phyloP scores from a whole-genome alignment of 2,113 vertebrate species.

The rabbit (Oryctolagus cuniculus) region DNA sequence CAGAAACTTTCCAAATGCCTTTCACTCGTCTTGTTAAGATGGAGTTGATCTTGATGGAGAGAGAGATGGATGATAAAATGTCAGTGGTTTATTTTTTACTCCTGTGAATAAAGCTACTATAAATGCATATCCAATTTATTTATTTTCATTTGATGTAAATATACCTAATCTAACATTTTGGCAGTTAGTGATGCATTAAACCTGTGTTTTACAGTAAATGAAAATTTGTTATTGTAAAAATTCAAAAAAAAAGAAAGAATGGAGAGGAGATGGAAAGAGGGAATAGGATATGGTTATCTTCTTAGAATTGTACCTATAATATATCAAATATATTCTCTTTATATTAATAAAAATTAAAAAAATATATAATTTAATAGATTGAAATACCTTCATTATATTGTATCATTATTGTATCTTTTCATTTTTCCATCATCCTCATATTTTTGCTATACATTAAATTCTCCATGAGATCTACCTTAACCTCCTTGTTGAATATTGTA shows the following conservation, averaged over 20 bases:
- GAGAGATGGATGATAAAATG: not conserved
- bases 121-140: not conserved
- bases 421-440: not conserved
- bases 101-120: not conserved
- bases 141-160: not conserved
- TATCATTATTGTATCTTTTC: not conserved
- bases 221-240: no score
- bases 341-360: not conserved
- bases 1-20: not conserved
- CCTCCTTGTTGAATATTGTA: not conserved
- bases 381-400: not conserved
- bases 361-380: not conserved
- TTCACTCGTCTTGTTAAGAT: not conserved
- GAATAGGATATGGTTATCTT: not conserved
- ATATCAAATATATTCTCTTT: no score
- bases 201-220: no score
- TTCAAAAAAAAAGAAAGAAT: no score
- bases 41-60: not conserved
- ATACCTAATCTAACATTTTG: not conserved
- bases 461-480: not conserved
- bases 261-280: no score
- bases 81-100: not conserved
- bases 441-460: constrained; percentile 3
- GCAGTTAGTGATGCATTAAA: no score
- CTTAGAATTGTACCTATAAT: no score